Percentiles rank a stretch among this genome's conserved stretches.
Conservation (phyloP, 2,797 vertebrate species). For the Macrochelys suwanniensis region DNA sequence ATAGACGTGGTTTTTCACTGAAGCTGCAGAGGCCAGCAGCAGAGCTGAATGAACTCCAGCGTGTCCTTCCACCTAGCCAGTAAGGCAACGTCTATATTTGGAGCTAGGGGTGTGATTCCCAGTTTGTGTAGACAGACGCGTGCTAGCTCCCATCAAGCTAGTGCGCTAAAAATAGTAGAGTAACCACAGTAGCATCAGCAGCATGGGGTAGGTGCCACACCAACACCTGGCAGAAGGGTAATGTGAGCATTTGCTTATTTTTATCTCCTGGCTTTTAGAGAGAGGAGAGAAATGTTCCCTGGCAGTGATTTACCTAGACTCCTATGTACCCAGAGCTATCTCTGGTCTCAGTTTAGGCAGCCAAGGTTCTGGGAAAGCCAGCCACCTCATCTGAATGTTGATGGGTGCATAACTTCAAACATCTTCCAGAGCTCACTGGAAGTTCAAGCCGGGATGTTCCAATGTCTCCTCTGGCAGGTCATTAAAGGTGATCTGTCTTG, state of each 20-base stretch:
- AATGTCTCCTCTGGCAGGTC: slow-evolving; percentile 59
- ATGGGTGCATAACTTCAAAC: not conserved
- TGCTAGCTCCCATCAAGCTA: too few species aligned
- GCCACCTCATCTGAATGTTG: not conserved
- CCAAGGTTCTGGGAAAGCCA: not conserved
- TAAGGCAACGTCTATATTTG: too few species aligned
- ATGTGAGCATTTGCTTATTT: slow-evolving; percentile 1
- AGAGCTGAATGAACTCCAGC: too few species aligned
- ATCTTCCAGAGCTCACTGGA: not conserved
- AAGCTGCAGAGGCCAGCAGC: too few species aligned
- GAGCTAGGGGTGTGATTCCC: too few species aligned
- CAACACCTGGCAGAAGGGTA: slow-evolving; percentile 10
- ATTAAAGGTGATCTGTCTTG: slow-evolving; percentile 57
- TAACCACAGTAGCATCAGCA: too few species aligned
- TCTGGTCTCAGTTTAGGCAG: not conserved
- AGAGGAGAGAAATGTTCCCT: not conserved
- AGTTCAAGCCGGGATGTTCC: not conserved
- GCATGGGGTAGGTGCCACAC: too few species aligned
- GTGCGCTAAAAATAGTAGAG: too few species aligned
- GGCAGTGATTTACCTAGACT: slow-evolving; percentile 13
- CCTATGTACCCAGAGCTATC: not conserved
- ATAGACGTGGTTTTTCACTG: too few species aligned
- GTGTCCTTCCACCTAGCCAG: too few species aligned
- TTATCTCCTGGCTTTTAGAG: slow-evolving; percentile 8
- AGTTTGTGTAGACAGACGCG: too few species aligned